Evolutionary conservation across 2,797 vertebrate species (phyloP).

Genomic region (Cyclopterus lumpus): DNA sequence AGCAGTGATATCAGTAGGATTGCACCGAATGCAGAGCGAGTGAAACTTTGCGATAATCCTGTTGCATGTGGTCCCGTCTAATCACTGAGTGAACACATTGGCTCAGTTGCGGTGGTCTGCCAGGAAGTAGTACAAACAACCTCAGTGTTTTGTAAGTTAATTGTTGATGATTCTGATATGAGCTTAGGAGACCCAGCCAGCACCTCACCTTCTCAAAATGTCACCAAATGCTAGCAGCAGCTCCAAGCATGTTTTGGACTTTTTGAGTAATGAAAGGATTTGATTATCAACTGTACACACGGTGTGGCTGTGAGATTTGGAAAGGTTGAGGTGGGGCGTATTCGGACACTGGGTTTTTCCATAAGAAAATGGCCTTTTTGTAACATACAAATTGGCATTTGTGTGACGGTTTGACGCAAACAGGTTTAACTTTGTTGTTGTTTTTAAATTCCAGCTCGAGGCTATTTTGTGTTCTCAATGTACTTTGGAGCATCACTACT

Average conservation of each 20-base stretch:
- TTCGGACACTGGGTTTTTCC: constrained; percentile 27
- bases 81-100: constrained; percentile 75
- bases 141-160: constrained; percentile 73
- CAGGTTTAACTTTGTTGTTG: constrained; percentile 56
- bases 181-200: constrained; percentile 48
- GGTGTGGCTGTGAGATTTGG: constrained; percentile 52
- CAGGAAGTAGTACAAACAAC: constrained; percentile 74
- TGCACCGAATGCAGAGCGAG: constrained; percentile 62
- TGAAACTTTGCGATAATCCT: constrained; percentile 70
- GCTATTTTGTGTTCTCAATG: constrained; percentile 65
- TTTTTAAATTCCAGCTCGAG: constrained; percentile 58
- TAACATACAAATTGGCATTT: constrained; percentile 18
- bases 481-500: constrained; percentile 63
- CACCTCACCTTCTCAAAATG: constrained; percentile 77
- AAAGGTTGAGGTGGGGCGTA: constrained; percentile 65
- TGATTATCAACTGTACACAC: constrained; percentile 61
- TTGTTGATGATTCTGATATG: constrained; percentile 80
- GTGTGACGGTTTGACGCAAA: constrained; percentile 43
- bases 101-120: constrained; percentile 57
- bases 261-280: constrained; percentile 68
- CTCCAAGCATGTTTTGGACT: constrained; percentile 48
- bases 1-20: constrained; percentile 53
- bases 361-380: constrained; percentile 38
- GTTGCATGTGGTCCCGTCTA: constrained; percentile 69
- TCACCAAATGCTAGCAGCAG: constrained; percentile 76